These are phyloP conservation scores for Anguilla rostrata DNA, from an alignment of 2,113 vertebrate species.

Conservation along the genomic window DNA sequence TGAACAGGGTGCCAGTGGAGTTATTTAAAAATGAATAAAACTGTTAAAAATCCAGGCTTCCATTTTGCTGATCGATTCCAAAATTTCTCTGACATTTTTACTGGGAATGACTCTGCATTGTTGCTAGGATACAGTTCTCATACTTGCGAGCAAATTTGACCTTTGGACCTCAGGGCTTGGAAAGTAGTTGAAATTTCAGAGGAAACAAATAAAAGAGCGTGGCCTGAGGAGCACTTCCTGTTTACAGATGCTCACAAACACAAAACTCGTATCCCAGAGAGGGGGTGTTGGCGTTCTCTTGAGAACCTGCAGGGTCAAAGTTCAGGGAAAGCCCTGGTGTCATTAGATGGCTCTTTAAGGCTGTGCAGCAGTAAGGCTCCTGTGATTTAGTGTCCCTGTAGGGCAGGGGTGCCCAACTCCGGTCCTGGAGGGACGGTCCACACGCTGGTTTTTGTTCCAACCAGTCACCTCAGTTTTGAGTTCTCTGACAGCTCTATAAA, in stretches of 20 bases:
- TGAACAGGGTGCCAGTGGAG: too few relatives aligned
- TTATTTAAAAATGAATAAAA: too few relatives aligned
- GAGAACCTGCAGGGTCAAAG: background rate
- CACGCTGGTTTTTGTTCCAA: too few relatives aligned
- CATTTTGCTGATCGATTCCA: conserved; percentile 2
- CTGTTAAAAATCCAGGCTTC: background rate
- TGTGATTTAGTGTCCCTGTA: background rate
- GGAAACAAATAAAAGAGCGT: background rate
- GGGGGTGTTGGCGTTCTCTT: background rate
- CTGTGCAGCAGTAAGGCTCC: background rate
- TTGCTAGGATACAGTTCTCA: background rate
- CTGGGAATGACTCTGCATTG: background rate
- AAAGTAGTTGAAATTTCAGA: background rate
- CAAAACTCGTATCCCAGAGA: background rate
- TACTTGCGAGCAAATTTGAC: background rate
- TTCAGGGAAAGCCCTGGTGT: background rate
- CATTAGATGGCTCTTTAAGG: background rate
- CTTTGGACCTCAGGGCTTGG: background rate
- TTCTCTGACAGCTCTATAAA: too few relatives aligned
- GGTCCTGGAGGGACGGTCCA: too few relatives aligned
- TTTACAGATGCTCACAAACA: background rate
- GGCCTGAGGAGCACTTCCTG: background rate
- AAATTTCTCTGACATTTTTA: background rate
- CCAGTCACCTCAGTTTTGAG: too few relatives aligned
- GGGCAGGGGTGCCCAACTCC: too few relatives aligned